These are phyloP conservation scores for Anguilla pacifica DNA, from an alignment of 2,797 vertebrate genomes.

Conservation along the genomic window DNA sequence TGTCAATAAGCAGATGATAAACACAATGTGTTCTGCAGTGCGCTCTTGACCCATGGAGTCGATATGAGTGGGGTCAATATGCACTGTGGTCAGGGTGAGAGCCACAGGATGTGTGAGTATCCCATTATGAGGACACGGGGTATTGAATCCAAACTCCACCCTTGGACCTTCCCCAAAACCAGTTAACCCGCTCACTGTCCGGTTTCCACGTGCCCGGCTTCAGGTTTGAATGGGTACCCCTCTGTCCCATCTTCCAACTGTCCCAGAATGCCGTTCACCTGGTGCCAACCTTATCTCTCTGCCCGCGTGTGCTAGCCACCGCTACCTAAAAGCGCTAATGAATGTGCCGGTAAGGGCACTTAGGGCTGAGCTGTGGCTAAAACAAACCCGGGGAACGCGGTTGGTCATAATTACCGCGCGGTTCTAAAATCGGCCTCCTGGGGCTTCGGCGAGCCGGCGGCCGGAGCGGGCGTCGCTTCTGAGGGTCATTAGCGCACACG, in stretches of 20 bases:
- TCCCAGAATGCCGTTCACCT: not conserved
- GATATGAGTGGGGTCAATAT: not conserved
- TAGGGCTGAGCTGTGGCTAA: not conserved
- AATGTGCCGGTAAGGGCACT: not conserved
- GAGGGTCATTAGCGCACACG: not conserved
- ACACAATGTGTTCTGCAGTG: not conserved
- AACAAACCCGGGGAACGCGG: not conserved
- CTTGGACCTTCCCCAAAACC: conserved; percentile 72
- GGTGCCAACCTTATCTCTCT: not conserved
- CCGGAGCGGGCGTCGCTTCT: not conserved
- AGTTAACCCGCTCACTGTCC: conserved; percentile 75
- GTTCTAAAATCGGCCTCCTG: not conserved
- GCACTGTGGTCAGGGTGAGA: not conserved
- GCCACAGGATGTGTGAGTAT: not conserved
- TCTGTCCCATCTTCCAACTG: too few relatives aligned
- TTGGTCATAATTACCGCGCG: not conserved
- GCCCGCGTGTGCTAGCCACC: not conserved
- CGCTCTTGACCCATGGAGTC: not conserved
- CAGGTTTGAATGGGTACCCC: conserved; percentile 67
- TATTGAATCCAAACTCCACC: conserved; percentile 61
- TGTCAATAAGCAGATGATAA: not conserved
- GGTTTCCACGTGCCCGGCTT: conserved; percentile 65
- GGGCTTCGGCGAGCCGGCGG: not conserved
- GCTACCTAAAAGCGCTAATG: not conserved
- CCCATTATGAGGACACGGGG: not conserved